Base-by-base conservation (phyloP, 2,113 vertebrate genomes). In the Orientallactaga bullata region DNA sequence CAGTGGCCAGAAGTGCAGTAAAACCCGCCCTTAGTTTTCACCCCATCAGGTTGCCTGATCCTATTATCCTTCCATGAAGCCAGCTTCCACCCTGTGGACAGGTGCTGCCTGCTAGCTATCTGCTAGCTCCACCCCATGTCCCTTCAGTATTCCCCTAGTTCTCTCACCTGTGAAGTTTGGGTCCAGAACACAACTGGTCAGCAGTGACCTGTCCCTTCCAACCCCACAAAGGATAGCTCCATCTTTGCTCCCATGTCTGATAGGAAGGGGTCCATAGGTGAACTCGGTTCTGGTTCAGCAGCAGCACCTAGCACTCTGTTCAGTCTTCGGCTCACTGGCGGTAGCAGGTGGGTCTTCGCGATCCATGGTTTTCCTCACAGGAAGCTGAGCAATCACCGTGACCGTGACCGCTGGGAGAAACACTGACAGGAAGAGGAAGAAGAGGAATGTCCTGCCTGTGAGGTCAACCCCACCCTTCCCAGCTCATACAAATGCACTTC, bases 341-440 rank as follows among this genome's bases (percentile, higher is more conserved):
- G 68, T 47, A 65, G 86, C 90, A 95, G 92, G 92, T 87, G 93
- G 76, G 61, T 8, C 1, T 60, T n/a, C 55, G 12, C 65, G 7
- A 4, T 7, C 79, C 79, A 73, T 35, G 63, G 51, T 71, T 88
- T 61, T 51, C 93, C 63, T 68, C 11, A 66, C 93, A 94, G 96
- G 96, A 97, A 96, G 86, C 78, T 79, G 88, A 93, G 93, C 60
- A 37, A 72, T 65, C 11, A 55, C 7, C 55, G 55, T 55, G 95
- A n/a, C 94, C 85, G 1, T 83, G 90, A 90, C 47, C 42, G 37
- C 92, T 37, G 65, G 86, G 93, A 88, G 95, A 90, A 94, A 85
- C 24, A 35, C 5, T 83, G 90, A 28, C 92, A 96, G 97, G 96
- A 96, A 96, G 95, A 74, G 96, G 96, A 96, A 95, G 83, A 5